Evolutionary conservation across 2,113 vertebrate genomes (phyloP).

Genomic region (Cololabis saira): DNA sequence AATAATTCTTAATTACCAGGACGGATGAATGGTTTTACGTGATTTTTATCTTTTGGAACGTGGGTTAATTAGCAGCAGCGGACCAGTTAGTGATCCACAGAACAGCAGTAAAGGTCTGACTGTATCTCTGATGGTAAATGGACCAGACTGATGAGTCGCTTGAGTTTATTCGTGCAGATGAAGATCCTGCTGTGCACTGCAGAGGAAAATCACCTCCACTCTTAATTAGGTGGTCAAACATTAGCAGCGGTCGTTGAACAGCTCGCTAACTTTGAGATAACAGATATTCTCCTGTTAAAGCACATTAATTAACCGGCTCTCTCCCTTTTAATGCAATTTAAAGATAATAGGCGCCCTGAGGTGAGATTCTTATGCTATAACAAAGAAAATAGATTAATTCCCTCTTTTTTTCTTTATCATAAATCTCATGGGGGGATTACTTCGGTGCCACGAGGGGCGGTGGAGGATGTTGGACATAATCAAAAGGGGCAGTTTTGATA

Average conservation of each 20-base stretch:
- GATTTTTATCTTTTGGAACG: too few species aligned
- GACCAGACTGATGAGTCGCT: too few species aligned
- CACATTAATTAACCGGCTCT: conserved; percentile 42
- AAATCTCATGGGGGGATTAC: conserved; percentile 37
- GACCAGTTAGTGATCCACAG: too few species aligned
- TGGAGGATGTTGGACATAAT: conserved; percentile 19
- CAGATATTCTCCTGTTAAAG: conserved; percentile 18
- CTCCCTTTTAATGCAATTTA: conserved; percentile 28
- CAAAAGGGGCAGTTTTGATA: conserved; percentile 25
- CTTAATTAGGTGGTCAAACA: conserved; percentile 43
- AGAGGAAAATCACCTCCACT: conserved; percentile 32
- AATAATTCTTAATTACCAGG: too few species aligned
- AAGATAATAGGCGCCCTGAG: conserved; percentile 46
- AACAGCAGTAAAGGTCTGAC: too few species aligned
- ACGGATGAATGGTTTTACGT: too few species aligned
- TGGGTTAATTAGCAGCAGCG: too few species aligned
- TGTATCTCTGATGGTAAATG: too few species aligned
- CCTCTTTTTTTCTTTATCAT: conserved; percentile 37
- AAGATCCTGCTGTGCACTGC: not conserved
- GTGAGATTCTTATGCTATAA: conserved; percentile 36
- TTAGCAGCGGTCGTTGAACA: not conserved
- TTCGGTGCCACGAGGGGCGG: conserved; percentile 8
- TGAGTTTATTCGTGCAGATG: too few species aligned
- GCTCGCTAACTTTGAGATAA: conserved; percentile 11
- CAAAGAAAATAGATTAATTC: conserved; percentile 57